Base-by-base conservation (phyloP, 2,113 vertebrate species). In the Carassius auratus region DNA sequence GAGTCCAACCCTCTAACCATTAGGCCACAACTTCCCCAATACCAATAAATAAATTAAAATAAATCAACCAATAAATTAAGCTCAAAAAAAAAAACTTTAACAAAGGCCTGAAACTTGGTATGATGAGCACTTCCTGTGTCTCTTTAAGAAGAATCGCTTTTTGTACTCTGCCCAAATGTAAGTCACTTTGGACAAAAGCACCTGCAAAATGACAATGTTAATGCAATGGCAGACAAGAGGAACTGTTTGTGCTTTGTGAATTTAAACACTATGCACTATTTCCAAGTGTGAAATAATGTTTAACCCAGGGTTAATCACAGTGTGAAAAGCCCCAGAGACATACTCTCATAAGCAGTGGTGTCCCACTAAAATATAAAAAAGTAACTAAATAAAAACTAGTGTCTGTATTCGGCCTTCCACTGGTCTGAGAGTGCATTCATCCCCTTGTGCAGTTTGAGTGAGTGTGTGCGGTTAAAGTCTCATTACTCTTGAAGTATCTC, bases 391-490 rank as follows among this genome's bases (percentile, higher is more conserved):
- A 75, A 77, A 66, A 87, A 38, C 79, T 91, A 88, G n/a, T 36
- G 89, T 91, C 64, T 59, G 0, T 87, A 30, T 80, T 76, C 66
- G 93, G 94, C 94, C 95, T 88, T 91, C 87, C 80, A 90, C 94
- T 93, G 93, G 93, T 95, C 90, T 92, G 91, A 89, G 88, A 90
- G 89, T 87, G 88, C 76, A 83, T 85, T 3, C 38, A 23, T 87
- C 90, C 33, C 55, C 30, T 50, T 42, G 62, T 83, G 90, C 85
- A 89, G 86, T 89, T 83, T 91, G 13, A 88, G 79, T 91, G 13
- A 88, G 79, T 38, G 88, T 89, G 75, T 80, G 76, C 84, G 73
- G 88, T 87, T 26, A 84, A 21, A 74, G 73, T 73, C 15, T 66
- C 21, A 7, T 1, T 71, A 38, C 68, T 38, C 68, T 71, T 36